Percentiles rank a stretch among this genome's conserved stretches.
Evolutionary conservation across 1,140 invertebrate genomes (phyloP).

Genomic region (Drosophila virilis): DNA sequence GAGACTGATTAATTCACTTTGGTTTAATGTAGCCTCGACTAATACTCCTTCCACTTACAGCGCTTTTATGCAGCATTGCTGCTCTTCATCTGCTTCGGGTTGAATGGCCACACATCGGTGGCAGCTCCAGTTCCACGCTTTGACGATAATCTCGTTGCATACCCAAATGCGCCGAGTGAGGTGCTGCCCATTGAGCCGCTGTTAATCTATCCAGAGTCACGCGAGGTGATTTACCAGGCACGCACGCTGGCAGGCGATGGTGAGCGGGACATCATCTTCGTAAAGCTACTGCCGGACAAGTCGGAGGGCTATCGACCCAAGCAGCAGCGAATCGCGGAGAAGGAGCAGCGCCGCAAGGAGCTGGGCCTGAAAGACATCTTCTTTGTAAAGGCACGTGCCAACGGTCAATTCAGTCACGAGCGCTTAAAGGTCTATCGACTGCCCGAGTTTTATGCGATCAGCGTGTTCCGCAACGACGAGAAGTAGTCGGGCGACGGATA

Average conservation of each 20-base stretch:
- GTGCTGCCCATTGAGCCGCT: constrained; percentile 71
- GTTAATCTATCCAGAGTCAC: constrained; percentile 66
- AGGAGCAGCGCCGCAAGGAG: constrained; percentile 43
- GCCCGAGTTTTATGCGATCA: constrained; percentile 81
- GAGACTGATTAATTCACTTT: too few species aligned
- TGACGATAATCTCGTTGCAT: constrained; percentile 43
- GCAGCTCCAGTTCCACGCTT: constrained; percentile 38
- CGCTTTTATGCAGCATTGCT: constrained; percentile 3
- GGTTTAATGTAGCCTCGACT: background rate
- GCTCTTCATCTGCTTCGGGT: constrained; percentile 4
- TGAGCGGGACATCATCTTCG: constrained; percentile 71
- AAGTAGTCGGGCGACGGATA: constrained; percentile 29
- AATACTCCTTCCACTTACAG: background rate
- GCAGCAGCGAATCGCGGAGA: constrained; percentile 53
- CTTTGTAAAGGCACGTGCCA: constrained; percentile 73
- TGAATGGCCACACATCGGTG: constrained; percentile 1
- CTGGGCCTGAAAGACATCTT: constrained; percentile 72
- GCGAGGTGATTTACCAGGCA: constrained; percentile 56
- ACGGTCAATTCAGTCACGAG: constrained; percentile 75
- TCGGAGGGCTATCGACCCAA: constrained; percentile 64
- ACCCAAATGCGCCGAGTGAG: constrained; percentile 65
- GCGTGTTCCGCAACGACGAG: constrained; percentile 67
- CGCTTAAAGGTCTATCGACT: constrained; percentile 76
- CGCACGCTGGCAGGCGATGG: constrained; percentile 49
- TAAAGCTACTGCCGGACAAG: constrained; percentile 69